Evolutionary conservation across 2,113 vertebrate genomes (phyloP), one percentile per base, ranked within the genome.

Genomic region (Alaudala cheleensis): DNA sequence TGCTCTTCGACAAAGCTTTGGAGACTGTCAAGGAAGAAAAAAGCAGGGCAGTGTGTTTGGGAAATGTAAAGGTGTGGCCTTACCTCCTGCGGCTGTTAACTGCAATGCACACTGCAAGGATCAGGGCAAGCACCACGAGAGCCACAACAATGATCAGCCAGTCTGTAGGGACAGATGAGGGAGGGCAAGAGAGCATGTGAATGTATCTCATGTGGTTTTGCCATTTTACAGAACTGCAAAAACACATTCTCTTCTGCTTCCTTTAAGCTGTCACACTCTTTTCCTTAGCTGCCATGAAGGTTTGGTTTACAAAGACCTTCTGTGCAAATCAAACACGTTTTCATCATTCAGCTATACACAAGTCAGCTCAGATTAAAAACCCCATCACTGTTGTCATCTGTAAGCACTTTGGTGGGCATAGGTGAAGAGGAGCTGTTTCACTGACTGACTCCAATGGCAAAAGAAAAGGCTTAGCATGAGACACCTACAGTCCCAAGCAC

Each of bases 21-120:
- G 57, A 73, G 56, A 14, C 18, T 51, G 23, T 44, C 6, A 5
- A 12, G 8, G 81, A 58, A 58, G 56, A 23, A 44, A 47, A 18
- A 0, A 76, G 49, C 0, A 33, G 31, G 31, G 31, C 61, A 51
- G 23, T 3, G 26, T 31, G 31, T 39, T 92, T 29, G 37, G 42
- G 33, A 37, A 21, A 24, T 54, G 62, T 2, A 14, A 42, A 86
- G 25, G 31, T 9, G 6, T 9, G 62, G 15, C 42, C 95, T 96
- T 97, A 98, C 97, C 97, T 93, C 28, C 95, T 97, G 37, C 92
- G 87, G 12, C 91, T 94, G 84, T 96, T 97, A 3, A 98, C 96
- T 40, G 96, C 97, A 28, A 98, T 73, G 88, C 97, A 97, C 50
- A 97, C 96, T 1, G 77, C 97, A 5, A 98, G 91, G 67, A 98